Conservation (phyloP, 2,797 vertebrate species). For the Denticeps clupeoides region DNA sequence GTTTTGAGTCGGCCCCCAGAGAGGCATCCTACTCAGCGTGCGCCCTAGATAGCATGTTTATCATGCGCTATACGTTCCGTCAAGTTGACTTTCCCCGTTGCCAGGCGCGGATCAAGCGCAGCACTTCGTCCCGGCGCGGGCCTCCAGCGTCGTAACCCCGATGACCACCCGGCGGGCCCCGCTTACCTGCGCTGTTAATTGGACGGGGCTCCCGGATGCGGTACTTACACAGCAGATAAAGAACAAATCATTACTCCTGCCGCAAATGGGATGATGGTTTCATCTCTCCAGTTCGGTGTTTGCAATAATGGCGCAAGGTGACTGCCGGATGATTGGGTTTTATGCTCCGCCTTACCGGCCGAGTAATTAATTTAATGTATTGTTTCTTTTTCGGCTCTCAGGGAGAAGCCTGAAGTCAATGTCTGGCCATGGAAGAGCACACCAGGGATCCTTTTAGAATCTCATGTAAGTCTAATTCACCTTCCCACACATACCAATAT, state of each 20-base stretch:
- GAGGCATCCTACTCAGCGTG: constrained; percentile 52
- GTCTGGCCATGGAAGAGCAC: not conserved
- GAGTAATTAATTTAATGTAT: constrained; percentile 41
- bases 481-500: not conserved
- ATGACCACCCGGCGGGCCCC: constrained; percentile 41
- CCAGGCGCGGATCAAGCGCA: constrained; percentile 58
- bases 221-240: constrained; percentile 38
- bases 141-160: constrained; percentile 44
- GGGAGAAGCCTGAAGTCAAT: constrained; percentile 12
- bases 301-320: constrained; percentile 39
- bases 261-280: constrained; percentile 58
- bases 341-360: constrained; percentile 31
- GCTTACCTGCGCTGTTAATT: constrained; percentile 62
- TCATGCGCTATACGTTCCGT: constrained; percentile 61
- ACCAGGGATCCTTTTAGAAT: not conserved
- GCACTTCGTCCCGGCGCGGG: constrained; percentile 52
- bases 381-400: constrained; percentile 22
- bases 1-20: constrained; percentile 52
- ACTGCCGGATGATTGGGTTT: constrained; percentile 34
- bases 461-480: not conserved
- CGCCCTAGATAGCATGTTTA: constrained; percentile 73
- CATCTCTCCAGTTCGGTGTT: constrained; percentile 44
- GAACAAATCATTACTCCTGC: constrained; percentile 57
- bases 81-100: constrained; percentile 60
- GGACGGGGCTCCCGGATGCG: constrained; percentile 48